Percentiles rank a stretch among this genome's conserved stretches.
Conservation (phyloP, 2,113 vertebrate species). For the Cryptomyrus ogoouensis region DNA sequence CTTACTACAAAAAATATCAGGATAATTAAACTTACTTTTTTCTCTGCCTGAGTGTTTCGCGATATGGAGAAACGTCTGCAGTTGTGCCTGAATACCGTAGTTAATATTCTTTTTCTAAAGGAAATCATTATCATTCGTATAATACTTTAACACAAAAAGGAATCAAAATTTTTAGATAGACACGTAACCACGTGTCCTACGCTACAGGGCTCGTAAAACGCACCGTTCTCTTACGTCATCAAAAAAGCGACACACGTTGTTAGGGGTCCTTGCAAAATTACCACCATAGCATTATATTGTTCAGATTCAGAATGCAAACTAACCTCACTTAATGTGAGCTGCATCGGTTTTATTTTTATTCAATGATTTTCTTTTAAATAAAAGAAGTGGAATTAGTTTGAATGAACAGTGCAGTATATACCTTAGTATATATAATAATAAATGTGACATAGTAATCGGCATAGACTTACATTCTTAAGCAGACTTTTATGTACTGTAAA, state of each 20-base stretch:
- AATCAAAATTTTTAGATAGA: neutral
- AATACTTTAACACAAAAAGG: neutral
- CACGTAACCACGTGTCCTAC: neutral
- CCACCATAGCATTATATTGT: too few species aligned
- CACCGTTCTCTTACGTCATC: conserved; percentile 39
- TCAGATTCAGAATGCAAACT: neutral
- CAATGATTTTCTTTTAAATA: neutral
- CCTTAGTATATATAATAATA: neutral
- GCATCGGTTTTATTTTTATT: neutral
- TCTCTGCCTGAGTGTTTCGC: conserved; percentile 36
- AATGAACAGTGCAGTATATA: neutral
- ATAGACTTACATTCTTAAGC: neutral
- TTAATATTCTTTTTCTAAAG: conserved; percentile 35
- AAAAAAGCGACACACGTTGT: conserved; percentile 12
- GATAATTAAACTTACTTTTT: conserved; percentile 51
- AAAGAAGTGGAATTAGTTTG: neutral
- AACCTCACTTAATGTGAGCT: neutral
- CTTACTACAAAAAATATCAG: neutral
- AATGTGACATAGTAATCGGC: neutral
- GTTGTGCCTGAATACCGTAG: conserved; percentile 31
- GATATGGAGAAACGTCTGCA: conserved; percentile 51
- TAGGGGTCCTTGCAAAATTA: neutral
- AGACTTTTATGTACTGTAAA: neutral
- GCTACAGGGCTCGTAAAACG: neutral
- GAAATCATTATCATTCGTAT: conserved; percentile 44